Evolutionary conservation across 1,140 invertebrate species (phyloP).

Genomic region (Battus philenor): DNA sequence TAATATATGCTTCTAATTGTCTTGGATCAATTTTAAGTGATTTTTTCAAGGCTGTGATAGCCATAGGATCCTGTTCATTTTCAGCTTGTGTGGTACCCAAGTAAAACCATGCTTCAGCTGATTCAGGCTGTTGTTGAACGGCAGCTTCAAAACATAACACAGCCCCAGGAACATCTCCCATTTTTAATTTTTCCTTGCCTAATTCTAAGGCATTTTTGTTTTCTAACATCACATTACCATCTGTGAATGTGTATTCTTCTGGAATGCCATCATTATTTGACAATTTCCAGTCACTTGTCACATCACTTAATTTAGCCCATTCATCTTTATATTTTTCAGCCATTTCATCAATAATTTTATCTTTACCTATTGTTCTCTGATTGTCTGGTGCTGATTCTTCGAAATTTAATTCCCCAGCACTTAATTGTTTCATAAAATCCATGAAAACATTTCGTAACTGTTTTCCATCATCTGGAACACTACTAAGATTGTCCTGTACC

Average conservation of each 20-base stretch:
- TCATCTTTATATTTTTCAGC: conserved; percentile 70
- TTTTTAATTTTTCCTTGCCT: conserved; percentile 87
- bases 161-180: conserved; percentile 95
- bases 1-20: conserved; percentile 91
- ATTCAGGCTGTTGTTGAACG: conserved; percentile 88
- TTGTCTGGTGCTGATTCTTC: conserved; percentile 38
- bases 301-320: conserved; percentile 68
- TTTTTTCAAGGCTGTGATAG: conserved; percentile 92
- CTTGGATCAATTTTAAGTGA: conserved; percentile 89
- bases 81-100: conserved; percentile 95
- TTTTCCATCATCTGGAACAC: conserved; percentile 81
- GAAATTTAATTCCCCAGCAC: conserved; percentile 78
- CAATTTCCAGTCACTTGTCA: conserved; percentile 56
- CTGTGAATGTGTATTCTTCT: conserved; percentile 88
- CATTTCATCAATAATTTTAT: conserved; percentile 67
- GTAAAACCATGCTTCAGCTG: conserved; percentile 88
- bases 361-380: conserved; percentile 51
- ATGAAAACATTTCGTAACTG: conserved; percentile 88
- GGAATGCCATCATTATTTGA: conserved; percentile 59
- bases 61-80: conserved; percentile 87
- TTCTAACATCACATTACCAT: conserved; percentile 91
- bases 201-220: conserved; percentile 90
- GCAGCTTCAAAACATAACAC: conserved; percentile 98
- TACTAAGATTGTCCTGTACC: conserved; percentile 77
- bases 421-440: conserved; percentile 89